Conservation (phyloP, 2,113 vertebrate species). For the Saiga tatarica region DNA sequence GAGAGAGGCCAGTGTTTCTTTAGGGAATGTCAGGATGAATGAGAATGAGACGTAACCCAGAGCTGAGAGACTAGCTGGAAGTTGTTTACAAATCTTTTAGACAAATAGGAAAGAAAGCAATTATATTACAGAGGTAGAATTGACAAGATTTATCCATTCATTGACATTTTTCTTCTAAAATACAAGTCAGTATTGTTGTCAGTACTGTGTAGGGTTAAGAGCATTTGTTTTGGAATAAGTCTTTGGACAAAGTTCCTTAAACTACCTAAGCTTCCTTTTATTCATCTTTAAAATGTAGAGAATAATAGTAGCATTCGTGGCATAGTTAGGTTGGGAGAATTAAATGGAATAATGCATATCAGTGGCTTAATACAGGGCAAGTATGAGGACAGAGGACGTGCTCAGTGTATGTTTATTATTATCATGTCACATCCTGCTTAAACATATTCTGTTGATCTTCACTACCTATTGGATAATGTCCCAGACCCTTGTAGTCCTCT, state of each 20-base stretch:
- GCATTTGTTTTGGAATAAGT: background rate
- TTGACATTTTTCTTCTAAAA: background rate
- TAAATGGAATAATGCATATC: background rate
- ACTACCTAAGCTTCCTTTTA: background rate
- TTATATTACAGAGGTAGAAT: background rate
- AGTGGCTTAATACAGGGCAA: background rate
- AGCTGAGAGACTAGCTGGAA: background rate
- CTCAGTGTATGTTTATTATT: background rate
- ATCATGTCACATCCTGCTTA: background rate
- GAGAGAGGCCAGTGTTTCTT: background rate
- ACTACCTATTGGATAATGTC: background rate
- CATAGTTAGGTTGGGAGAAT: background rate
- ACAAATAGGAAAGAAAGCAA: background rate
- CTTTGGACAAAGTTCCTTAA: background rate
- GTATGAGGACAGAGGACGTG: background rate
- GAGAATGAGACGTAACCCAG: background rate
- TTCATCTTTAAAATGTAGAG: background rate
- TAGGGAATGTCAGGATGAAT: background rate
- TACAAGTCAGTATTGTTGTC: background rate
- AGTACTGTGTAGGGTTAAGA: background rate
- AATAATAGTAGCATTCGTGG: background rate
- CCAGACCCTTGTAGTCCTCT: background rate
- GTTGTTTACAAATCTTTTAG: background rate
- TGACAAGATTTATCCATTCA: background rate
- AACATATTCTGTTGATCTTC: background rate